Evolutionary conservation across 2,888 invertebrate species (phyloP).

Genomic region (Dryomyza anilis): DNA sequence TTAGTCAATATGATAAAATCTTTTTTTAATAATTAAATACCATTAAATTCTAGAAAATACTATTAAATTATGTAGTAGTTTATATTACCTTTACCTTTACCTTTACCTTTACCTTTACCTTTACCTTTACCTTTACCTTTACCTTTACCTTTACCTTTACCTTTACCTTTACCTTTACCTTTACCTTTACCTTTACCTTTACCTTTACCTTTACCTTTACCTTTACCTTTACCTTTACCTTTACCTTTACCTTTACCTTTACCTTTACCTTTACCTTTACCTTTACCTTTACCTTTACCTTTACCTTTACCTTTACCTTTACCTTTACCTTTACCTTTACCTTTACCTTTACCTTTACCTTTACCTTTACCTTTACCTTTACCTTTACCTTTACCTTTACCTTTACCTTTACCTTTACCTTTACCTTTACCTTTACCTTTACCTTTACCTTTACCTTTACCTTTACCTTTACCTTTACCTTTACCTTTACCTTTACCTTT

Average conservation of each 20-base stretch:
- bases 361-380: background rate
- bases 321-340: background rate
- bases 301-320: background rate
- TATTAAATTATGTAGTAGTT: too few species aligned
- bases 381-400: background rate
- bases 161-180: background rate
- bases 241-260: background rate
- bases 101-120: background rate
- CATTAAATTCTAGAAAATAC: too few species aligned
- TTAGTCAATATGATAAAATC: too few species aligned
- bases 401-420: background rate
- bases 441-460: background rate
- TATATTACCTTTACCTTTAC: background rate
- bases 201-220: background rate
- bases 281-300: background rate
- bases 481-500: background rate
- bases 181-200: background rate
- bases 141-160: background rate
- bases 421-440: background rate
- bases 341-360: background rate
- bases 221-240: background rate
- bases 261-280: background rate
- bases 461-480: background rate
- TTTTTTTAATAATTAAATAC: too few species aligned
- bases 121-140: background rate